Conservation (phyloP, 2,797 vertebrate species). For the Acanthis flammea region DNA sequence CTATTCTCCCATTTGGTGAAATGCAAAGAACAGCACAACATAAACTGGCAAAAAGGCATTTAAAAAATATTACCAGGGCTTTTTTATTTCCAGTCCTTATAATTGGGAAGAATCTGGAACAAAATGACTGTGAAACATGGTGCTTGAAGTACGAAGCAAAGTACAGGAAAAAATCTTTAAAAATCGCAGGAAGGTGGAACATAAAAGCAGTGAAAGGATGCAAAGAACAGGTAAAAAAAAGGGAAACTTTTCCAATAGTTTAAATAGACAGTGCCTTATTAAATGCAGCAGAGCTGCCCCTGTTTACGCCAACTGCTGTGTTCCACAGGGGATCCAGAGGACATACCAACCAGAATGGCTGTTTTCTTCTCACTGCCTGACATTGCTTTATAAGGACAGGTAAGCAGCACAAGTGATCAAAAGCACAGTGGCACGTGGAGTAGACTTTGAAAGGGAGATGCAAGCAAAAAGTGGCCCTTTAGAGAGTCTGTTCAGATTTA, state of each 20-base stretch:
- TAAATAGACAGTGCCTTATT: background rate
- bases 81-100: background rate
- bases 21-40: background rate
- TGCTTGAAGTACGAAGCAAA: background rate
- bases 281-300: background rate
- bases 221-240: background rate
- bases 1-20: background rate
- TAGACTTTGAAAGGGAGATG: conserved; percentile 31
- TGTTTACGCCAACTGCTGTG: background rate
- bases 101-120: background rate
- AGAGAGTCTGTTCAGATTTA: background rate
- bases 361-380: background rate
- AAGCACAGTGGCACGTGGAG: background rate
- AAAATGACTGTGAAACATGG: background rate
- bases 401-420: conserved; percentile 11
- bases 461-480: conserved; percentile 13
- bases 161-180: background rate
- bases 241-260: background rate
- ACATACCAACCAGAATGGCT: background rate
- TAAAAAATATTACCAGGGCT: fast-evolving
- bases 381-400: background rate
- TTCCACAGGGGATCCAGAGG: background rate
- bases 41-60: background rate
- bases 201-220: background rate
- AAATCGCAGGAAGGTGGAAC: background rate